Evolutionary conservation across 2,888 invertebrate species (phyloP).

Genomic region (Drosophila affinis): DNA sequence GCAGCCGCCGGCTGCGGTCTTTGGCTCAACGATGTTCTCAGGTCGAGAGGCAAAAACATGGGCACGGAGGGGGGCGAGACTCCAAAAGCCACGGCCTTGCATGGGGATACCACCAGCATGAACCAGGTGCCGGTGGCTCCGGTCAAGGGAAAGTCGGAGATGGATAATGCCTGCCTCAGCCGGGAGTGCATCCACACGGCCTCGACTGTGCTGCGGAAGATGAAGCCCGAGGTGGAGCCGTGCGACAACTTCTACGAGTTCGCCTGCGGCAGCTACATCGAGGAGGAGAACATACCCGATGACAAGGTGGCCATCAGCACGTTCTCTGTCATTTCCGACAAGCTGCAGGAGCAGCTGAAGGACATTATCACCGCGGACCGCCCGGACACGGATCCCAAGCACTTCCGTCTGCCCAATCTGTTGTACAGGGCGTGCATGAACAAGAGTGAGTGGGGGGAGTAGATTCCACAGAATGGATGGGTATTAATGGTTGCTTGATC

Average conservation of each 20-base stretch:
- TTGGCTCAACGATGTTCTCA: constrained; percentile 80
- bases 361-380: constrained; percentile 82
- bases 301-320: constrained; percentile 85
- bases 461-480: constrained; percentile 8
- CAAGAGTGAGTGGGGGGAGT: constrained; percentile 76
- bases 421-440: constrained; percentile 84
- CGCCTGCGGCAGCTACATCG: constrained; percentile 89
- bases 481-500: neutral
- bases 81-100: constrained; percentile 75
- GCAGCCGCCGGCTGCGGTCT: constrained; percentile 86
- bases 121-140: constrained; percentile 71
- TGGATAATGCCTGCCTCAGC: constrained; percentile 86
- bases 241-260: constrained; percentile 92
- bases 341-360: constrained; percentile 83
- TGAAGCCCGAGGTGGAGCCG: constrained; percentile 88
- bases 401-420: constrained; percentile 83
- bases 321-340: constrained; percentile 84
- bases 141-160: constrained; percentile 58
- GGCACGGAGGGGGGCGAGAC: constrained; percentile 2
- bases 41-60: neutral
- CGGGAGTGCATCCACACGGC: constrained; percentile 92
- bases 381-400: constrained; percentile 80
- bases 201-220: constrained; percentile 87
- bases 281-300: constrained; percentile 88
- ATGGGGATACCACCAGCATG: constrained; percentile 58